phyloP scores from a whole-genome alignment of 2,113 vertebrate genomes.

The Tursiops truncatus region DNA sequence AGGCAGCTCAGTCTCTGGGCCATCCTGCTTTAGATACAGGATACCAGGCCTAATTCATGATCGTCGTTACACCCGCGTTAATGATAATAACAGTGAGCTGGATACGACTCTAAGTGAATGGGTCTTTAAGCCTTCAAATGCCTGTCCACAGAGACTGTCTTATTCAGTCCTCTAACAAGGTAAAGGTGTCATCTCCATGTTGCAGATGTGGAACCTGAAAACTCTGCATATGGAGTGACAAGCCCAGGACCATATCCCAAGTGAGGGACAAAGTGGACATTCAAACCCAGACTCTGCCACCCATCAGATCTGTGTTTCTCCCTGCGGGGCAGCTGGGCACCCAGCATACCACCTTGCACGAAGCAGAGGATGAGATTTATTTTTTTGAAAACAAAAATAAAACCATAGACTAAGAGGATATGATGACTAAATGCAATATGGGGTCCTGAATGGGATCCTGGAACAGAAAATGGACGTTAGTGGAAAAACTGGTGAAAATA shows the following conservation, averaged over 20 bases:
- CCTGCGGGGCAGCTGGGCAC: neutral
- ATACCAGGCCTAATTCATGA: neutral
- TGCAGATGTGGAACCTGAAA: neutral
- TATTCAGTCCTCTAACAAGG: neutral
- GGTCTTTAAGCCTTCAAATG: neutral
- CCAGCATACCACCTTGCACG: neutral
- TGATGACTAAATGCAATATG: neutral
- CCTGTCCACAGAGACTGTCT: neutral
- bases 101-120: neutral
- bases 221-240: too few species aligned
- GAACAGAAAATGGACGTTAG: neutral
- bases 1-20: neutral
- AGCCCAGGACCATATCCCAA: neutral
- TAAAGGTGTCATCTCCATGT: neutral
- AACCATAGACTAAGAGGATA: neutral
- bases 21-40: neutral
- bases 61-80: neutral
- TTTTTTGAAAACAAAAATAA: conserved; percentile 26
- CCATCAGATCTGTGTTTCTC: neutral
- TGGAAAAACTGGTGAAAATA: neutral
- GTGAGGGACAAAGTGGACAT: neutral
- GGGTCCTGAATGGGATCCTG: neutral
- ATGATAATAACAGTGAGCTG: neutral
- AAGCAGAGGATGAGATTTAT: neutral
- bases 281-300: neutral